Evolutionary conservation across 2,888 invertebrate genomes (phyloP).

Genomic region (Apamea epomidion): DNA sequence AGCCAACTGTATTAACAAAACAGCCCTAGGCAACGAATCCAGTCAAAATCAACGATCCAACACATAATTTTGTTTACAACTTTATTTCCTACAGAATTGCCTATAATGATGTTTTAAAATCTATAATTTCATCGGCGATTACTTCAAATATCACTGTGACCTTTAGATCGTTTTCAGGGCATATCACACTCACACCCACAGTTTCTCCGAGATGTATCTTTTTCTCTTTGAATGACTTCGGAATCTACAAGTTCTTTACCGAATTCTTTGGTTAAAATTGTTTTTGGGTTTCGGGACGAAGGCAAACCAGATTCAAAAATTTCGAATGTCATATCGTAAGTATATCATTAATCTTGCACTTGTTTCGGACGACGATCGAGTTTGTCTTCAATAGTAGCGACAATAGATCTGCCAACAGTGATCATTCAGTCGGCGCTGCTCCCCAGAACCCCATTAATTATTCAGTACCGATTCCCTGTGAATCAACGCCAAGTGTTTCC

Average conservation of each 20-base stretch:
- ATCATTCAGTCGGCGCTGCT: slow-evolving; percentile 50
- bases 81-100: slow-evolving; percentile 53
- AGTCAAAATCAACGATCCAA: slow-evolving; percentile 35
- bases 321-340: slow-evolving; percentile 25
- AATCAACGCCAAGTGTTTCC: slow-evolving; percentile 74
- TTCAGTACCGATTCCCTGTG: slow-evolving; percentile 80
- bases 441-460: slow-evolving; percentile 78
- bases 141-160: slow-evolving; percentile 59
- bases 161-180: slow-evolving; percentile 38
- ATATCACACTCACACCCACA: slow-evolving; percentile 28
- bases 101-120: slow-evolving; percentile 43
- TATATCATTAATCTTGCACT: slow-evolving; percentile 24
- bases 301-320: not conserved
- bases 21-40: slow-evolving; percentile 19
- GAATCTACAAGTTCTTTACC: slow-evolving; percentile 7
- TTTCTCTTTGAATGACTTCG: not conserved
- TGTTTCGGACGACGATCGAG: slow-evolving; percentile 38
- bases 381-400: slow-evolving; percentile 48
- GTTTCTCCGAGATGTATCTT: slow-evolving; percentile 29
- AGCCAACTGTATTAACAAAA: slow-evolving; percentile 9
- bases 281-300: not conserved
- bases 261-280: slow-evolving; percentile 12
- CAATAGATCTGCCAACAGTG: slow-evolving; percentile 52
- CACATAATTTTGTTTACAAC: slow-evolving; percentile 40
- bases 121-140: slow-evolving; percentile 59